Base-by-base conservation (phyloP, 2,888 invertebrate genomes). In the Andrena fulva region DNA sequence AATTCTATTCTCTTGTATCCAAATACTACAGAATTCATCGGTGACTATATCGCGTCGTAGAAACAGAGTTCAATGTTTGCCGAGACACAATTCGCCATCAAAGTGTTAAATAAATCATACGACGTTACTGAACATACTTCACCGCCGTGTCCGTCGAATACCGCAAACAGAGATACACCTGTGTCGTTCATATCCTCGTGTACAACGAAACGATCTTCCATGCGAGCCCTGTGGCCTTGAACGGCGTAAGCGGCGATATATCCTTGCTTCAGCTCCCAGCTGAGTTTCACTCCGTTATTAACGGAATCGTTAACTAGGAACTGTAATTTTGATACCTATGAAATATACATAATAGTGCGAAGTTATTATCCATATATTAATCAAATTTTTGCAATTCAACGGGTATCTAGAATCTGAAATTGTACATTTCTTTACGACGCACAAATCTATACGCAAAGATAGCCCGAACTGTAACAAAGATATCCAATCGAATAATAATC, bases 141-240 rank as follows among this genome's bases (percentile, higher is more conserved):
- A 56, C 99, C 99, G 69, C 99, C 99, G 94, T 99, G 99, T 0
- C 99, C 99, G 94, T 99, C 99, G 93, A 98, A 99, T 87, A 99
- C 97, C 62, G 98, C 98, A 94, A 98, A 98, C 78, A 99, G 95
- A 27, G 98, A 97, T 72, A 98, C 96, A 29, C 97, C 97, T 27
- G 98, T 97, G 88, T 96, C 96, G 93, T 97, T 97, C 72, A 98
- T 96, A 92, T 98, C 97, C 94, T 97, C 97, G 87, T 98, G 97
- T 71, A 98, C 96, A 75, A 98, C 97, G 94, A 98, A 99, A 91
- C 98, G 95, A 94, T 99, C 99, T 95, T 99, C 99, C 99, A 99
- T 99, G 87, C 97, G 97, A 84, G 97, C 96, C 91, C 99, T 95
- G 85, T 98, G 95, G 2, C 99, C 99, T 94, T 98, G 97, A 82